A percentile compares a stretch with the other conserved stretches of the same genome.
These are phyloP conservation scores for Eriocheir sinensis DNA, from an alignment of 1,140 invertebrate species.

Conservation along the genomic window DNA sequence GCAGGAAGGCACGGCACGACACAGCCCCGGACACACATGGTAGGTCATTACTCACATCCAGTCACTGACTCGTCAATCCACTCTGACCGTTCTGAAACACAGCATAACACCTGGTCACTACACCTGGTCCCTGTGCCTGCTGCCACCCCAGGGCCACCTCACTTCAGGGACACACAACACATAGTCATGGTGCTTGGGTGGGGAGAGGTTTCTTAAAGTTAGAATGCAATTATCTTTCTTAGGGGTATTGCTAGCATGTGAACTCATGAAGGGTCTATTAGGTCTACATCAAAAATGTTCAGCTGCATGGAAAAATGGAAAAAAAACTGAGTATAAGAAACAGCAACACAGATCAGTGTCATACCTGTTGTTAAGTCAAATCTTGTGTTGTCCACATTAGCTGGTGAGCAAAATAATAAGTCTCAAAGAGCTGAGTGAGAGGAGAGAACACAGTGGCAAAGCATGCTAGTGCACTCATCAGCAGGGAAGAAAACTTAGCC, in stretches of 20 bases:
- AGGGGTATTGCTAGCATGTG: neutral
- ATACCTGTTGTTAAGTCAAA: neutral
- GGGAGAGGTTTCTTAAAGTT: neutral
- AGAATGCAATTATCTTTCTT: no score
- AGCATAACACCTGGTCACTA: slow-evolving; percentile 67
- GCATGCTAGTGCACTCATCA: neutral
- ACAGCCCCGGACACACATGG: slow-evolving; percentile 9
- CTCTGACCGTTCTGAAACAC: slow-evolving; percentile 75
- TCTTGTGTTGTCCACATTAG: neutral
- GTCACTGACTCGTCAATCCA: slow-evolving; percentile 74
- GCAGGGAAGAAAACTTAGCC: neutral
- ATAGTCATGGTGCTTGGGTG: neutral
- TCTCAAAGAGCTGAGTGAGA: neutral
- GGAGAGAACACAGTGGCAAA: neutral
- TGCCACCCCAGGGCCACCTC: neutral
- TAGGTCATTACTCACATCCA: slow-evolving; percentile 73
- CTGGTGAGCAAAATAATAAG: neutral
- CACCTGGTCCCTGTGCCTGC: neutral
- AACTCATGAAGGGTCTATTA: neutral
- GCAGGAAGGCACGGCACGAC: slow-evolving; percentile 17
- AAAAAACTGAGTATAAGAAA: neutral
- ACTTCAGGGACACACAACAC: neutral
- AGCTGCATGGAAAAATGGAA: neutral
- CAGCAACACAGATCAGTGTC: neutral
- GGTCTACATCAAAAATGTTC: slow-evolving; percentile 10